phyloP scores from a whole-genome alignment of 2,797 vertebrate genomes.

The Enteromius paludinosus region DNA sequence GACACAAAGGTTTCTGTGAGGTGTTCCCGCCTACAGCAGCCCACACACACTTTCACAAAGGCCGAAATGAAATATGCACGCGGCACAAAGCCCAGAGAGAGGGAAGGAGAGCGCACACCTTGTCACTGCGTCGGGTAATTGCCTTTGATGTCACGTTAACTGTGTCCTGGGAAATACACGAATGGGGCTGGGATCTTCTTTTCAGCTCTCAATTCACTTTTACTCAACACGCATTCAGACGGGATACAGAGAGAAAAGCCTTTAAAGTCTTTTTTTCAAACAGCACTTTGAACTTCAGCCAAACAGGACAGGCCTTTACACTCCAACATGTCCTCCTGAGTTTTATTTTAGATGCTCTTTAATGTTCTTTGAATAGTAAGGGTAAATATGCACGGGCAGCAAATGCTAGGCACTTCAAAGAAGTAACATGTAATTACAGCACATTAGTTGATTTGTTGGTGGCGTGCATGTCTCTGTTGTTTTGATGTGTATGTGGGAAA shows the following conservation, averaged over 20 bases:
- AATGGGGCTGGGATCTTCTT: constrained; percentile 25
- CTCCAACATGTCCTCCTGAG: constrained; percentile 13
- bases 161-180: constrained; percentile 25
- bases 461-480: constrained; percentile 39
- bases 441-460: constrained; percentile 51
- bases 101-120: constrained; percentile 50
- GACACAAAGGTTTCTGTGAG: constrained; percentile 50
- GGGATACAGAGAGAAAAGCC: constrained; percentile 58
- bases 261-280: constrained; percentile 42
- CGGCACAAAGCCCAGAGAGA: constrained; percentile 63
- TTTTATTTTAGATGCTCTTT: constrained; percentile 35
- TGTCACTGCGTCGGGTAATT: constrained; percentile 45
- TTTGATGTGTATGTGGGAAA: constrained; percentile 50
- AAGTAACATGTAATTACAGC: constrained; percentile 20
- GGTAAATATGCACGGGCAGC: constrained; percentile 33
- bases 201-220: constrained; percentile 58
- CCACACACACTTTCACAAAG: constrained; percentile 57
- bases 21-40: constrained; percentile 26
- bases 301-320: constrained; percentile 15
- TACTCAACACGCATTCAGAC: constrained; percentile 71
- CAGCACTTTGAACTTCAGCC: constrained; percentile 31
- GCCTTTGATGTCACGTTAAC: constrained; percentile 51
- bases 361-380: constrained; percentile 41
- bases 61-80: constrained; percentile 75
- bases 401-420: constrained; percentile 43